Evolutionary conservation across 2,888 invertebrate species (phyloP).

Genomic region (Epinotia brunnichana): DNA sequence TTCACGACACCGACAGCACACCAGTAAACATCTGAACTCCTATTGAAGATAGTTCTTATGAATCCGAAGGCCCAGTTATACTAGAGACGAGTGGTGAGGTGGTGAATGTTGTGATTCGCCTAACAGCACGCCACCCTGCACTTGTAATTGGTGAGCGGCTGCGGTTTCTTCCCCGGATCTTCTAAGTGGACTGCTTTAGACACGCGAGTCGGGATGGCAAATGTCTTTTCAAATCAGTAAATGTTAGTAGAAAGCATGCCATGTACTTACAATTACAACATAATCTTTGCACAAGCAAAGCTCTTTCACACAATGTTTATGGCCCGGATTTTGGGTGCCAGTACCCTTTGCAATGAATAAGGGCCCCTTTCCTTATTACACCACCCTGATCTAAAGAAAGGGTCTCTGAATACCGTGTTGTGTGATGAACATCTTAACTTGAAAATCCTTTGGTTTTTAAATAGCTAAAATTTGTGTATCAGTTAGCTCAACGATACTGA

Average conservation of each 20-base stretch:
- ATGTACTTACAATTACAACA: background rate
- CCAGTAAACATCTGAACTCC: conserved; percentile 1
- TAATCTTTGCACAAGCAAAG: background rate
- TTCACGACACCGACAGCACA: background rate
- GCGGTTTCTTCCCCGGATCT: conserved; percentile 30
- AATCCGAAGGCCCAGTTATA: background rate
- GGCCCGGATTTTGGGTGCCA: background rate
- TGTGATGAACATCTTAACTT: background rate
- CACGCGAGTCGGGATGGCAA: conserved; percentile 11
- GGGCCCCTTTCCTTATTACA: background rate
- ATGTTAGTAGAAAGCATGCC: background rate
- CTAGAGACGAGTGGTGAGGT: background rate
- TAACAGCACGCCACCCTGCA: conserved; percentile 1
- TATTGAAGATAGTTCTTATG: background rate
- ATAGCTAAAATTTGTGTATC: background rate
- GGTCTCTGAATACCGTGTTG: too few relatives aligned
- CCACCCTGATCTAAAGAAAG: background rate
- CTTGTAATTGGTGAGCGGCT: conserved; percentile 24
- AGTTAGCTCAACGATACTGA: background rate
- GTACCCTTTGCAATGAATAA: background rate
- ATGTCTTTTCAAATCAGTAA: background rate
- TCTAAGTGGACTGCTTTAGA: conserved; percentile 13
- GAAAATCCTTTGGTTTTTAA: background rate
- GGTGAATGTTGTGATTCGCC: background rate
- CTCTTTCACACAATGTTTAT: background rate